A percentile compares a stretch with the other conserved stretches of the same genome.
Evolutionary conservation across 2,888 invertebrate genomes (phyloP).

Genomic region (Notocelia uddmanniana): DNA sequence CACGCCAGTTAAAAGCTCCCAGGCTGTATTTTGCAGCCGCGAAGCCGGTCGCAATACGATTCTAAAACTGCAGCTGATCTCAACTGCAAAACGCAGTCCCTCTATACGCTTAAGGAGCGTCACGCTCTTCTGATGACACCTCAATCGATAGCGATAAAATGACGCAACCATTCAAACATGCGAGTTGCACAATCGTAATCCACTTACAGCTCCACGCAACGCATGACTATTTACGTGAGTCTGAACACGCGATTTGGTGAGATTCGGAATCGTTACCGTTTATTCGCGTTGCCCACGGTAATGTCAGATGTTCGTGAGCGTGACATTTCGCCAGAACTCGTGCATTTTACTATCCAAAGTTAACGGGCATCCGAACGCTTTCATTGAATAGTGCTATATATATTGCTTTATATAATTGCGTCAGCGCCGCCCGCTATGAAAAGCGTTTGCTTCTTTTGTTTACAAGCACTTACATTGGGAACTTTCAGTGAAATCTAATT

Average conservation of each 20-base stretch:
- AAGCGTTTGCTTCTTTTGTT: background rate
- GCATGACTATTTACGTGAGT: constrained; percentile 27
- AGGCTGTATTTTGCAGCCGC: background rate
- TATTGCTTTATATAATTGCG: background rate
- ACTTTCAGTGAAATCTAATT: background rate
- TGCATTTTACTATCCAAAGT: background rate
- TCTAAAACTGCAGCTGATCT: too few relatives aligned
- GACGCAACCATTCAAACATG: constrained; percentile 52
- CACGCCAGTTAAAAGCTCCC: background rate
- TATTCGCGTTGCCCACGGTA: constrained; percentile 19
- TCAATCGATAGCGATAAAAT: constrained; percentile 61
- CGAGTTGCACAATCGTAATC: constrained; percentile 41
- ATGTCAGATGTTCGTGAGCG: constrained; percentile 36
- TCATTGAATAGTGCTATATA: background rate
- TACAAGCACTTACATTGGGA: background rate
- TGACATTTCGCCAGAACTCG: constrained; percentile 28
- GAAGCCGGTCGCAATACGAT: background rate
- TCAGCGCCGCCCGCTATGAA: constrained; percentile 2
- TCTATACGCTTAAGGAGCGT: background rate
- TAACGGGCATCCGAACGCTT: background rate
- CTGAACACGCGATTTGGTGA: constrained; percentile 40
- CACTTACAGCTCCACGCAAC: constrained; percentile 30
- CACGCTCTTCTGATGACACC: constrained; percentile 47
- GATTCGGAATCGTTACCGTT: constrained; percentile 12
- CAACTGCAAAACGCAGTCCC: too few relatives aligned